These are phyloP conservation scores for Coranthus polyacanthus DNA, from an alignment of 2,797 vertebrate genomes.

Conservation along the genomic window DNA sequence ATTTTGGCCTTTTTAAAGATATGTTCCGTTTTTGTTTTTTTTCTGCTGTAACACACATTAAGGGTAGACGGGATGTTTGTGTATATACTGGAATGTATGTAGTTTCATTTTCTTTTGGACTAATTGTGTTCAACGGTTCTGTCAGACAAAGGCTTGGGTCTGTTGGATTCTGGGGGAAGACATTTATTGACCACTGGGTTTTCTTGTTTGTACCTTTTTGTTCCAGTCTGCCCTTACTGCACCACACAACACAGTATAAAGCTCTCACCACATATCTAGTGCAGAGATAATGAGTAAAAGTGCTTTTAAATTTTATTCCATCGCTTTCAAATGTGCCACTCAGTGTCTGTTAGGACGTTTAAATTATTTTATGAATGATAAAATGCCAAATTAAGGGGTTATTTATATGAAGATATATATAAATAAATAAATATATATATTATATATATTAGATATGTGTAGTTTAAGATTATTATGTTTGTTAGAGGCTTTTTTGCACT, in stretches of 20 bases:
- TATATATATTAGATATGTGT: slow-evolving; percentile 85
- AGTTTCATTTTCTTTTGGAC: slow-evolving; percentile 70
- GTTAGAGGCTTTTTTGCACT: slow-evolving; percentile 89
- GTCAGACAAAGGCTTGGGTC: slow-evolving; percentile 76
- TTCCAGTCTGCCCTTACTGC: slow-evolving; percentile 59
- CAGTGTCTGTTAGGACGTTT: slow-evolving; percentile 85
- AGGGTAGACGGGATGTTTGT: slow-evolving; percentile 69
- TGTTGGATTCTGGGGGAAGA: slow-evolving; percentile 52
- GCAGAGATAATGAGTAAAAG: slow-evolving; percentile 81
- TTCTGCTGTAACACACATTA: slow-evolving; percentile 65
- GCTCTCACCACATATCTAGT: slow-evolving; percentile 84
- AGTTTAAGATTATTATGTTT: slow-evolving; percentile 84
- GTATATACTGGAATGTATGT: slow-evolving; percentile 85
- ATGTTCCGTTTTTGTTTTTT: slow-evolving; percentile 51
- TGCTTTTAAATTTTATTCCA: slow-evolving; percentile 84
- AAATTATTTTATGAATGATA: slow-evolving; percentile 86
- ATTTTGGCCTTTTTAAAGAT: slow-evolving; percentile 54
- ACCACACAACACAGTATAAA: slow-evolving; percentile 66
- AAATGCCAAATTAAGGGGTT: slow-evolving; percentile 89
- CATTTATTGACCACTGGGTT: slow-evolving; percentile 70
- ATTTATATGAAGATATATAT: slow-evolving; percentile 87
- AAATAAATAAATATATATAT: slow-evolving; percentile 84
- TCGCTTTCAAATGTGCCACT: slow-evolving; percentile 88
- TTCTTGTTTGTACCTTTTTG: slow-evolving; percentile 40
- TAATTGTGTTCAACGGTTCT: slow-evolving; percentile 62